These are phyloP conservation scores for Microtus montanus DNA, from an alignment of 2,113 vertebrate species.

Conservation along the genomic window DNA sequence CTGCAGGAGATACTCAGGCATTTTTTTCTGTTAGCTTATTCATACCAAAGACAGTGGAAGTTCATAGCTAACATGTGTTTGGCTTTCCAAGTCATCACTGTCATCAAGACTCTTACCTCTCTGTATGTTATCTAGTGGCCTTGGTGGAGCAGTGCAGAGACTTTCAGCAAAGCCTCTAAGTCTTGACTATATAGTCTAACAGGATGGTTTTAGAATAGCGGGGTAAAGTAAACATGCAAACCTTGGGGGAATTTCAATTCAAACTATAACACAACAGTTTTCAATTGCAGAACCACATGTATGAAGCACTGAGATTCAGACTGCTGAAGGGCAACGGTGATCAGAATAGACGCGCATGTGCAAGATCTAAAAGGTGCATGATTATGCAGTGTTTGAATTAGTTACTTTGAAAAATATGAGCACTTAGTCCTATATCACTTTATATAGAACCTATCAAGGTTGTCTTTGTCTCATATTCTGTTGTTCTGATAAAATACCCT, in stretches of 20 bases:
- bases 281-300: background rate
- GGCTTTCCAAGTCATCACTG: background rate
- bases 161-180: background rate
- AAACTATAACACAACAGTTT: background rate
- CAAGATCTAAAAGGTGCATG: background rate
- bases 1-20: background rate
- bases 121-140: background rate
- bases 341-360: background rate
- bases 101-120: background rate
- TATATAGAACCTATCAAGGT: background rate
- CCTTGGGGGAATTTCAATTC: background rate
- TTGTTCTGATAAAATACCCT: background rate
- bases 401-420: background rate
- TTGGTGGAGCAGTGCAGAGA: background rate
- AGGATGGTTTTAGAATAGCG: background rate
- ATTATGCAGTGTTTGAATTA: background rate
- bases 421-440: background rate
- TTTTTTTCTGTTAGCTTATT: background rate
- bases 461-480: background rate
- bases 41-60: background rate
- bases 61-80: background rate
- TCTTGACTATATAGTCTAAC: background rate
- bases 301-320: background rate
- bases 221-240: background rate
- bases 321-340: background rate